phyloP scores from a whole-genome alignment of 1,140 invertebrate species.

The Parasteatoda tepidariorum region DNA sequence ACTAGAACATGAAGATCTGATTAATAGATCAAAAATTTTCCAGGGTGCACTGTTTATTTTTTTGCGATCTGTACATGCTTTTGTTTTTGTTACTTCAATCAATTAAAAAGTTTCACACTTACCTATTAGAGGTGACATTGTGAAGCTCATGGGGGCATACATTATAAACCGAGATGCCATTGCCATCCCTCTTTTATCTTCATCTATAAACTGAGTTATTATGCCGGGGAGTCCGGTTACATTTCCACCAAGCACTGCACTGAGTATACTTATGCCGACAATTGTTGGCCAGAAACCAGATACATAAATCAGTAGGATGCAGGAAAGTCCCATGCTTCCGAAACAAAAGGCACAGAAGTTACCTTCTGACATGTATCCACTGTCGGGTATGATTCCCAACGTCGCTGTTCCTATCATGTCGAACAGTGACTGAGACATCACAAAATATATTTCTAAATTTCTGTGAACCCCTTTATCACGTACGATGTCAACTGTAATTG shows the following conservation, averaged over 20 bases:
- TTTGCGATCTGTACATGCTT: too few relatives aligned
- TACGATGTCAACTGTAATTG: background rate
- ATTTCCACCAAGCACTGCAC: background rate
- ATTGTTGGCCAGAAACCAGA: background rate
- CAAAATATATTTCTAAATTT: background rate
- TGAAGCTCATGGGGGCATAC: slow-evolving; percentile 2
- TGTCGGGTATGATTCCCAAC: background rate
- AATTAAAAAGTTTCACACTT: too few relatives aligned
- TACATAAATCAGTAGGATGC: background rate
- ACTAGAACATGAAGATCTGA: background rate
- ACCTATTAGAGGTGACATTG: slow-evolving; percentile 11
- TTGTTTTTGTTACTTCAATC: too few relatives aligned
- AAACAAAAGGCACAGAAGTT: background rate
- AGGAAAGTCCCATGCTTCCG: background rate
- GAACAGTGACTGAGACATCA: background rate
- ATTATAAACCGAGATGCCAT: slow-evolving; percentile 1
- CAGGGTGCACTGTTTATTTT: background rate
- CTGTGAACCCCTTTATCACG: background rate
- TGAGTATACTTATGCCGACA: background rate
- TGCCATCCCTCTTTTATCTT: background rate
- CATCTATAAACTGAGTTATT: background rate
- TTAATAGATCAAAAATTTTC: background rate
- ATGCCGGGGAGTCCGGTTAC: slow-evolving; percentile 3
- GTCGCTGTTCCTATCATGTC: background rate
- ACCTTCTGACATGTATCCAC: background rate